phyloP scores from a whole-genome alignment of 2,113 vertebrate species.

The Halichoerus grypus region DNA sequence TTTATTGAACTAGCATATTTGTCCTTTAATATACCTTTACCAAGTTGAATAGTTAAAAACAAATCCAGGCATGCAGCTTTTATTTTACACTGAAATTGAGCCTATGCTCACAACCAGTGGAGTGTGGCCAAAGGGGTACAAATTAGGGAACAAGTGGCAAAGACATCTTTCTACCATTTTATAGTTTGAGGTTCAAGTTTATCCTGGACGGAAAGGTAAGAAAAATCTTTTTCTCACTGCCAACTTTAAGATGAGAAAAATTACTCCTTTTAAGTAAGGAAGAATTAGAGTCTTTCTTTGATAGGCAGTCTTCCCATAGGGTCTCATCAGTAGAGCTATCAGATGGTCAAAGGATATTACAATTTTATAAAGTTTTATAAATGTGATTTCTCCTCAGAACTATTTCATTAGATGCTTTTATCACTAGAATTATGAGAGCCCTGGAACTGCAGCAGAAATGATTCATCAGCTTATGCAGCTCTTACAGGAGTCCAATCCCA shows the following conservation, averaged over 20 bases:
- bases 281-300: slow-evolving; percentile 45
- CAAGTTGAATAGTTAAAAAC: neutral
- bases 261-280: slow-evolving; percentile 26
- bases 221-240: neutral
- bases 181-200: neutral
- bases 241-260: slow-evolving; percentile 30
- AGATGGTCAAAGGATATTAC: slow-evolving; percentile 59
- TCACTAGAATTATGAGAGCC: slow-evolving; percentile 57
- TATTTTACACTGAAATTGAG: neutral
- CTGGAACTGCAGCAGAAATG: slow-evolving; percentile 57
- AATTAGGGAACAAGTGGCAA: neutral
- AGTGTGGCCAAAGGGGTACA: neutral
- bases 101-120: neutral
- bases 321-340: slow-evolving; percentile 46
- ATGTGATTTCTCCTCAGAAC: slow-evolving; percentile 54
- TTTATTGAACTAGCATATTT: neutral
- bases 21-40: neutral
- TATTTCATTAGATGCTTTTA: slow-evolving; percentile 70
- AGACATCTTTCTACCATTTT: neutral
- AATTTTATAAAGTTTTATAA: slow-evolving; percentile 76
- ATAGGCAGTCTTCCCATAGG: neutral
- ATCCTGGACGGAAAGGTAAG: neutral
- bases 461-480: slow-evolving; percentile 65
- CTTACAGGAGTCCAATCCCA: neutral
- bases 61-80: neutral